A percentile compares a stretch with the other conserved stretches of the same genome.
Conservation (phyloP, 2,113 vertebrate genomes). For the Cacatua alba region DNA sequence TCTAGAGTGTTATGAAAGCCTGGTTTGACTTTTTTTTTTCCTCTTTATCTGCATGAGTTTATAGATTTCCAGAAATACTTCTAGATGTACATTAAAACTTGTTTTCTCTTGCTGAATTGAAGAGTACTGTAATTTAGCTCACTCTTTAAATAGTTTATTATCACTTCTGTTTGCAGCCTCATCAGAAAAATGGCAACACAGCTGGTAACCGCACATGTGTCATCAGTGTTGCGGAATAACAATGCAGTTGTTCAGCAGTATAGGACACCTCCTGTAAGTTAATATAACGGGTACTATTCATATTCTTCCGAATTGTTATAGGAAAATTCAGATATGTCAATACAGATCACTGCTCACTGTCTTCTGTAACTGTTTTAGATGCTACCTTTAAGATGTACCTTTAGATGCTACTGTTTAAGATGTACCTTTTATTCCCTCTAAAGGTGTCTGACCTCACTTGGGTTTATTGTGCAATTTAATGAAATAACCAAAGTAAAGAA, state of each 20-base stretch:
- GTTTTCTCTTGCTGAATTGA: background rate
- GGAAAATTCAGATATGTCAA: background rate
- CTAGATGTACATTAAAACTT: background rate
- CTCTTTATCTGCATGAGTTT: fast-evolving
- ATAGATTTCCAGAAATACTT: background rate
- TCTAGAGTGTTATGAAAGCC: background rate
- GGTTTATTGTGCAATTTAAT: background rate
- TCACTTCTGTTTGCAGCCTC: constrained; percentile 74
- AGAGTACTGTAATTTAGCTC: background rate
- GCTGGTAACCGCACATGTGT: constrained; percentile 92
- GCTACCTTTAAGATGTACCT: background rate
- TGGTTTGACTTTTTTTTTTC: background rate
- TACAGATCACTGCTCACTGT: background rate
- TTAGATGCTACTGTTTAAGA: background rate
- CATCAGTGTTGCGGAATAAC: constrained; percentile 84
- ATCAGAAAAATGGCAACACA: constrained; percentile 94
- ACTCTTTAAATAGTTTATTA: background rate
- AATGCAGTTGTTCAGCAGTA: constrained; percentile 75
- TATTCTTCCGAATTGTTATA: background rate
- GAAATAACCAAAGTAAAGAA: background rate
- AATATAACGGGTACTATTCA: background rate
- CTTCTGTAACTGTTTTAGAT: background rate
- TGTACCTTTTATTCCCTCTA: background rate
- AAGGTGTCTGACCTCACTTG: background rate
- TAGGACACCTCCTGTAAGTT: constrained; percentile 82